Evolutionary conservation across 2,888 invertebrate species (phyloP), one percentile per base, ranked within the genome.

Genomic region (Chironomus tentans): DNA sequence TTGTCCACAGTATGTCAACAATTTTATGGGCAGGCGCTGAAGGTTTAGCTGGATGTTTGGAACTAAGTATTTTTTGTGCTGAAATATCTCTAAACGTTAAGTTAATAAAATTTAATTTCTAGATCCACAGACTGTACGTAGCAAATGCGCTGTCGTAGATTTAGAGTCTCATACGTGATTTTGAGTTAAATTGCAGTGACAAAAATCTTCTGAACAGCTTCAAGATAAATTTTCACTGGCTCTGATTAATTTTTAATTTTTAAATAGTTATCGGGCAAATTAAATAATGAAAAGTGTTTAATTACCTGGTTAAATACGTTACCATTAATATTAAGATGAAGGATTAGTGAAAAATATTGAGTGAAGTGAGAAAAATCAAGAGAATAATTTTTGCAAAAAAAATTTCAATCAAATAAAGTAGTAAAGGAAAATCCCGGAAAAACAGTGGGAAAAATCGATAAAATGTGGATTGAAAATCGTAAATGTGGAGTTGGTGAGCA

Each of bases 401-500:
- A 72, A 74, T n/a, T 65, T 18, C 28, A 48, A 68, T 68, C n/a
- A 12, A n/a, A 68, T 65, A 21, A 21, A 13, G 21, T 21, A 22
- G 38, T 38, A 7, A 65, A 65, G 24, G 21, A 65, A 65, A 65
- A 62, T 38, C 68, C 74, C 74, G 74, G 74, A 74, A 74, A 65
- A 48, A 13, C 46, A 70, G 70, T n/a, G 15, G 21, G 21, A 62
- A 73, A 74, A 74, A 76, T 76, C 69, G 4, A 77, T 70, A 62
- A 77, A 74, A 83, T 84, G 84, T 84, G 84, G 84, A 83, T 83
- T 78, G 82, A 83, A 74, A 83, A 83, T 78, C 83, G 83, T 79
- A 84, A 84, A 81, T 84, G 83, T 80, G 84, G 83, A 79, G 84
- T 84, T 79, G 84, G 84, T 84, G 78, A 84, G 84, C 82, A 28